A percentile compares a stretch with the other conserved stretches of the same genome.
Conservation (phyloP, 2,888 invertebrate species). For the Griposia aprilina region DNA sequence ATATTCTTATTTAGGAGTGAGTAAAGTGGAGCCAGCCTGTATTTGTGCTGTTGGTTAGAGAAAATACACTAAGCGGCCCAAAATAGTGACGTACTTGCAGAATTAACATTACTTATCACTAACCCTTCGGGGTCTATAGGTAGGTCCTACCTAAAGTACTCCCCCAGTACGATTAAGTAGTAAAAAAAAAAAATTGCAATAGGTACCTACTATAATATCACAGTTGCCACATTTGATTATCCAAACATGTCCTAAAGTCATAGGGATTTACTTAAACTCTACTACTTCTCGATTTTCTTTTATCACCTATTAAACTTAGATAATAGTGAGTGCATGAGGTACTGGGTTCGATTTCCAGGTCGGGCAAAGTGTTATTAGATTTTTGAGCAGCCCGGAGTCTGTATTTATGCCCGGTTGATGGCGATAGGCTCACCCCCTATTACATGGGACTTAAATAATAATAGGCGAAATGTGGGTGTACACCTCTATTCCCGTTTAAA, state of each 20-base stretch:
- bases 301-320: neutral
- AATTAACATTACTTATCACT: no score
- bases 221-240: neutral
- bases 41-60: slow-evolving; percentile 16
- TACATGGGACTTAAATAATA: no score
- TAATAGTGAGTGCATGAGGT: no score
- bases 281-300: neutral
- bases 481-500: neutral
- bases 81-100: neutral
- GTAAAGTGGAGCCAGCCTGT: neutral
- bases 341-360: no score
- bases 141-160: no score
- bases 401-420: no score
- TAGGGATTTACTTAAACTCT: neutral
- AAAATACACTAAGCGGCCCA: neutral
- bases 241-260: neutral
- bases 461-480: no score
- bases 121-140: no score
- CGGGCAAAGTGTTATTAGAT: no score
- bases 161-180: no score
- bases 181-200: neutral
- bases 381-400: no score
- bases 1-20: neutral
- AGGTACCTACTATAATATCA: neutral
- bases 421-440: no score